Evolutionary conservation across 2,888 invertebrate species (phyloP).

Genomic region (Melieria omissa): DNA sequence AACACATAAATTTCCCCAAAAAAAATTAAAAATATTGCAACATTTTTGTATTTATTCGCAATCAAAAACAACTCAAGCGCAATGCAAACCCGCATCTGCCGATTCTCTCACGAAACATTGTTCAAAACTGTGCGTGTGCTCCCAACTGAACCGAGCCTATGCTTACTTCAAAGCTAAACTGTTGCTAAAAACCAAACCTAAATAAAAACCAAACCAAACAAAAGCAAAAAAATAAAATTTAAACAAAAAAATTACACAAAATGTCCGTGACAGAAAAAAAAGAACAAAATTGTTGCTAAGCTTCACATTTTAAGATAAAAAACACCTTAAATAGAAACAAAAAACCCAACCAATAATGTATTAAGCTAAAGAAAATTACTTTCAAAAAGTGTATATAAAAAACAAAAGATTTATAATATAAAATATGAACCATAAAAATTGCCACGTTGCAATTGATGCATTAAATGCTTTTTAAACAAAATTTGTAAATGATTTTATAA

Average conservation of each 20-base stretch:
- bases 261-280: no score
- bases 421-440: neutral
- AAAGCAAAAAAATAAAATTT: neutral
- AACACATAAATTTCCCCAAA: no score
- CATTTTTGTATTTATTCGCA: no score
- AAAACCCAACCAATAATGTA: neutral
- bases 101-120: no score
- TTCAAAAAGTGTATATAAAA: conserved; percentile 23
- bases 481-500: conserved; percentile 37
- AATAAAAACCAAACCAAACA: conserved; percentile 16
- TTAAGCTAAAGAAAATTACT: conserved; percentile 8
- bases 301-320: no score
- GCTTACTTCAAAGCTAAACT: conserved; percentile 17
- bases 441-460: neutral
- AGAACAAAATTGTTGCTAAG: neutral
- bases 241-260: no score
- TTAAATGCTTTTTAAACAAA: conserved; percentile 46
- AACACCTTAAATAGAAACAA: no score
- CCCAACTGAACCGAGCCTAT: no score
- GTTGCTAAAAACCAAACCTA: conserved; percentile 15
- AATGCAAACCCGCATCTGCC: no score
- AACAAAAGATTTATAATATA: neutral
- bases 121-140: no score
- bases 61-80: no score
- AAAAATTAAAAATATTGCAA: no score